Base-by-base conservation (phyloP, 2,113 vertebrate species). In the Gymnogyps californianus region DNA sequence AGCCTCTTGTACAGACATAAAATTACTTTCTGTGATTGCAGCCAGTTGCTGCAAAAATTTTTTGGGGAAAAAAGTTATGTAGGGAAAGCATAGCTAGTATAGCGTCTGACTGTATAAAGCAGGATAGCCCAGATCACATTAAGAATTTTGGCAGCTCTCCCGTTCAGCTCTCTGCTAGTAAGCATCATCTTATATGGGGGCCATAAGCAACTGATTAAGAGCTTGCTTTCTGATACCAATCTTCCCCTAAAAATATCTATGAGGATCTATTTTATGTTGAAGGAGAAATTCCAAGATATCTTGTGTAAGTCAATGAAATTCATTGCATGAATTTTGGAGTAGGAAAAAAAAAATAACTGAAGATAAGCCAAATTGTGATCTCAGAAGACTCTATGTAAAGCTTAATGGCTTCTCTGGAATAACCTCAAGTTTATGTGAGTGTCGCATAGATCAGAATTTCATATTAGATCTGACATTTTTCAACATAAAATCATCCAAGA, bases 331-430 rank as follows among this genome's bases (percentile, higher is more conserved):
- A n/a, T 38, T 90, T 75, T 84, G 57, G 42, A 91, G 31, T 16
- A 82, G 28, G 16, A 61, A 69, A 40, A 58, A 58, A 87, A 10
- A 22, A 74, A 18, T 4, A 58, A 25, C 16, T 75, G 40, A 89
- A 82, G 15, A 66, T 0, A 17, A 88, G 82, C 17, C 52, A 95
- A 90, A 87, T 71, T 32, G 71, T 72, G 36, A 76, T 61, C 77
- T 93, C 61, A 82, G 54, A 89, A 51, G 34, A 28, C 14, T 70
- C 15, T 54, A 3, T 42, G 31, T 76, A 69, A 82, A 84, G 16
- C 31, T 87, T 94, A 89, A 81, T 79, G 65, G 28, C 11, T 72
- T 95, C 74, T 93, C 26, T 95, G 72, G 57, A 91, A 81, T 36
- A 59, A 71, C 5, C 32, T 83, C 69, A 89, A 59, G 49, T 79